Evolutionary conservation across 2,797 vertebrate species (phyloP).

Genomic region (Lepus townsendii): DNA sequence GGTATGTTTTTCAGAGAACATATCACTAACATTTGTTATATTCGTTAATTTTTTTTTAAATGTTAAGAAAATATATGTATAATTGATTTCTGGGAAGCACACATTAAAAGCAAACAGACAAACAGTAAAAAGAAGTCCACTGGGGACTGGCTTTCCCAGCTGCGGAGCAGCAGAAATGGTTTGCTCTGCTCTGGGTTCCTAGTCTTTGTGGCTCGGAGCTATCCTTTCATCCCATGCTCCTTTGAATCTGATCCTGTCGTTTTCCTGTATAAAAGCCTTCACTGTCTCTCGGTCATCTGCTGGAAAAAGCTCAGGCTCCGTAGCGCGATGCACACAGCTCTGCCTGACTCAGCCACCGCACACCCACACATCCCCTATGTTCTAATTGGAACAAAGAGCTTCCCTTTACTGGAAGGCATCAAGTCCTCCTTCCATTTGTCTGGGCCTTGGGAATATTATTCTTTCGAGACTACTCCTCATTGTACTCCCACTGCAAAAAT

Average conservation of each 20-base stretch:
- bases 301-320: conserved; percentile 30
- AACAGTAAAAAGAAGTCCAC: background rate
- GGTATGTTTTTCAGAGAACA: background rate
- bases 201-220: conserved; percentile 1
- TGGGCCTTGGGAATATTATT: background rate
- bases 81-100: background rate
- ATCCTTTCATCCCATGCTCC: background rate
- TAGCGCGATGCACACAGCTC: background rate
- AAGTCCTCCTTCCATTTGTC: background rate
- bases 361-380: background rate
- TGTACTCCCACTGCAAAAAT: background rate
- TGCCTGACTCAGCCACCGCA: background rate
- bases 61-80: background rate
- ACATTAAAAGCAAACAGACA: background rate
- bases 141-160: conserved; percentile 8
- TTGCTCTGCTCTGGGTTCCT: background rate
- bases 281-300: conserved; percentile 46
- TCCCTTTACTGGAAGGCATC: background rate
- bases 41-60: conserved; percentile 23
- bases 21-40: background rate
- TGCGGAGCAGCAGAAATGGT: background rate
- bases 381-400: background rate
- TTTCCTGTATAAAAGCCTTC: conserved; percentile 48
- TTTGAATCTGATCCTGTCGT: conserved; percentile 20
- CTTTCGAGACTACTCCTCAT: conserved; percentile 18